These are phyloP conservation scores for Macropis europaea DNA, from an alignment of 2,888 invertebrate species.

Conservation along the genomic window DNA sequence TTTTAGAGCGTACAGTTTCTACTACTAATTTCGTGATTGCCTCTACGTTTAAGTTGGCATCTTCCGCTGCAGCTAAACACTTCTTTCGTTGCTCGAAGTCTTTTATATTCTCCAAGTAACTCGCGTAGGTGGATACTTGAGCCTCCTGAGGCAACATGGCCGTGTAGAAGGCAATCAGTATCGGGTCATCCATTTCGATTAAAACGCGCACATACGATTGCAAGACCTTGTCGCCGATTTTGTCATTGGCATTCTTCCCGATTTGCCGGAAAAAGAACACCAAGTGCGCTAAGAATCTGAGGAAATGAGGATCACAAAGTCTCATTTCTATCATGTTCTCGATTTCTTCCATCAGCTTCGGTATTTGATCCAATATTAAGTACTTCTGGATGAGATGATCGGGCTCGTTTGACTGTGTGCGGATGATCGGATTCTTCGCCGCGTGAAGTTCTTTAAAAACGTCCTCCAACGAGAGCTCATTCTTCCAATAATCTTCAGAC, in stretches of 20 bases:
- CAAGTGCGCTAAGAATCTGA: constrained; percentile 92
- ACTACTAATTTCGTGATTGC: constrained; percentile 92
- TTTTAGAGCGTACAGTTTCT: constrained; percentile 85
- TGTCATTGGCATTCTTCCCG: constrained; percentile 86
- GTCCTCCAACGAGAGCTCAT: constrained; percentile 85
- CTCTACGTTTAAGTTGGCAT: constrained; percentile 90
- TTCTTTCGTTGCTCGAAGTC: constrained; percentile 84
- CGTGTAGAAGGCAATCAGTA: constrained; percentile 92
- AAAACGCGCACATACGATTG: constrained; percentile 87
- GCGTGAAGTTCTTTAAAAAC: constrained; percentile 86
- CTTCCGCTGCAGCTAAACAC: constrained; percentile 86
- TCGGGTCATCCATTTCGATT: constrained; percentile 87
- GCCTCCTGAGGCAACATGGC: constrained; percentile 87
- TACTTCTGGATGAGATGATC: constrained; percentile 91
- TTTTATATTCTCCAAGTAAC: constrained; percentile 85
- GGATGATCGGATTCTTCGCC: constrained; percentile 82
- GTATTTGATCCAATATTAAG: constrained; percentile 91
- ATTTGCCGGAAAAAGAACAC: constrained; percentile 90
- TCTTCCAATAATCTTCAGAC: constrained; percentile 87
- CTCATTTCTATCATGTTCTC: constrained; percentile 84
- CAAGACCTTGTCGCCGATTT: constrained; percentile 88
- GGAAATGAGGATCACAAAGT: constrained; percentile 82
- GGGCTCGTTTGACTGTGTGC: constrained; percentile 84
- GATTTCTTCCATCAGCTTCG: constrained; percentile 87
- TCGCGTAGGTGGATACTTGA: constrained; percentile 83